Evolutionary conservation across 2,888 invertebrate species (phyloP), one percentile per base, ranked within the genome.

Genomic region (Lutraria lutraria): DNA sequence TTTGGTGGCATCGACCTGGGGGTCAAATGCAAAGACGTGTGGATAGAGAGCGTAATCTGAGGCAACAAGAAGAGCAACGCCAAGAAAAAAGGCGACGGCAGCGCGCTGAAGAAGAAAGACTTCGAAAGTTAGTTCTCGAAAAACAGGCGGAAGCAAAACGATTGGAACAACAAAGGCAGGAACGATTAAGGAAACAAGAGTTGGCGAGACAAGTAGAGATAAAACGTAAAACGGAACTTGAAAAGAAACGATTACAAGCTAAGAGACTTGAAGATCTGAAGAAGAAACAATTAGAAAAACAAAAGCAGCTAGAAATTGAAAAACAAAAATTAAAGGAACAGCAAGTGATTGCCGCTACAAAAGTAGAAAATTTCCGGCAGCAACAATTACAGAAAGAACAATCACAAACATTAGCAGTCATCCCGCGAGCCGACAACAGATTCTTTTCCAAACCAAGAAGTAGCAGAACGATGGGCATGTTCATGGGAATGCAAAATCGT

Each of bases 1-100:
- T 90, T 68, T 92, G 92, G 92, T 91, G 92, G 92, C 80, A 81
- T 21, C 88, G 81, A 16, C 91, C 92, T 0, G 63, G 53, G 19
- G 52, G 63, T 29, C 43, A 85, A 4, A 82, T 80, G 31, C 90
- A 81, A 25, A 80, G 53, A 60, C 56, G 54, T 63, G 10, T 79
- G 0, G 53, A 83, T n/a, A 79, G 86, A 6, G 81, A 81, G 25
- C 25, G 54, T 29, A 81, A 81, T 31, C 19, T 76, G 0, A 25
- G 81, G 53, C 15, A 63, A 52, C 76, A 85, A 56, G 68, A 84
- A 63, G 60, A 86, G 31, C 68, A 86, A 60, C 85, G 81, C 12
- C 85, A 87, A 34, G 80, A 87, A 52, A 34, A 19, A 8, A 19
- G 29, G 34, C 60, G 80, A 25, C 56, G 56, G 25, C 25, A 81